Evolutionary conservation across 64 coral and sea anemone species (phyloP).

Genomic region (Porites lutea): DNA sequence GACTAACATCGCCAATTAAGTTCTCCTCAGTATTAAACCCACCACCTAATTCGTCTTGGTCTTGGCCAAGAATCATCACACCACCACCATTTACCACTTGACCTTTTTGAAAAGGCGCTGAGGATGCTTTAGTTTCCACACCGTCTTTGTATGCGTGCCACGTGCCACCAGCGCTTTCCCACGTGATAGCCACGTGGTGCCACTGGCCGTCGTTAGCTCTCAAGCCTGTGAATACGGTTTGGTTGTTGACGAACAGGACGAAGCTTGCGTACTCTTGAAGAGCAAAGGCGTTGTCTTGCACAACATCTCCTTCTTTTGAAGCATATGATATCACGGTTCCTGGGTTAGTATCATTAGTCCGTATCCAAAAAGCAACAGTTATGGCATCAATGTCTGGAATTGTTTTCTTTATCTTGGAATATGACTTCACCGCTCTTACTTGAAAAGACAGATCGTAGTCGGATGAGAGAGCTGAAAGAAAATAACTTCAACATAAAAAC

Average conservation of each 20-base stretch:
- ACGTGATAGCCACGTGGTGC: conserved; percentile 89
- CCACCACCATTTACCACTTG: conserved; percentile 51
- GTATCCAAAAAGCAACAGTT: conserved; percentile 82
- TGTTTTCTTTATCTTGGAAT: conserved; percentile 25
- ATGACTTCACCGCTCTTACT: conserved; percentile 54
- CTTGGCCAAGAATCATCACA: conserved; percentile 60
- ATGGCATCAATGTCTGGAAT: conserved; percentile 71
- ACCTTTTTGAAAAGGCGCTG: conserved; percentile 50
- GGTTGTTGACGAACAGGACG: conserved; percentile 80
- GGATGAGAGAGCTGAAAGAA: conserved; percentile 66
- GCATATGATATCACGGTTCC: conserved; percentile 83
- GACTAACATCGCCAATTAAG: conserved; percentile 72
- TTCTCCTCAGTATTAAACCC: conserved; percentile 65
- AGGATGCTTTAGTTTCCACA: background rate
- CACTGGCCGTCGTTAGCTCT: conserved; percentile 71
- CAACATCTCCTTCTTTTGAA: conserved; percentile 22
- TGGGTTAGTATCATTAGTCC: conserved; percentile 69
- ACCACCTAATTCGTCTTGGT: conserved; percentile 59
- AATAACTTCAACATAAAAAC: too few species aligned
- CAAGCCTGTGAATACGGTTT: conserved; percentile 64
- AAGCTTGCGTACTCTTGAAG: conserved; percentile 79
- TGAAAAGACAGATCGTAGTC: conserved; percentile 82
- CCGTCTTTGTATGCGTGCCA: conserved; percentile 60
- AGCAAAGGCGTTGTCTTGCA: conserved; percentile 75
- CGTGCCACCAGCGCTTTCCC: conserved; percentile 65